A percentile compares a stretch with the other conserved stretches of the same genome.
phyloP scores from a whole-genome alignment of 2,113 vertebrate genomes.

The Festucalex cinctus region DNA sequence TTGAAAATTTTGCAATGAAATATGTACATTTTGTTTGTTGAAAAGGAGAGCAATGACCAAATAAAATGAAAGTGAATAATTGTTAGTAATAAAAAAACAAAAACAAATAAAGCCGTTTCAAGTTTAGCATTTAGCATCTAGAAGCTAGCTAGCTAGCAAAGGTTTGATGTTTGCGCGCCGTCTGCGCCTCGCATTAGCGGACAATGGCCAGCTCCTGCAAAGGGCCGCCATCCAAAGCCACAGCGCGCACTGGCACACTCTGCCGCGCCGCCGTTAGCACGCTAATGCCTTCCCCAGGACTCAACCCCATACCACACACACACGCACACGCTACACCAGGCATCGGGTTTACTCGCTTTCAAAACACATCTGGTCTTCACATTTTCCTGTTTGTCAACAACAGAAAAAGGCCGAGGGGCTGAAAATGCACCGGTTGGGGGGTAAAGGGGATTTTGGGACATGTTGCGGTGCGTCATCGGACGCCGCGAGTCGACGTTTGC shows the following conservation, averaged over 20 bases:
- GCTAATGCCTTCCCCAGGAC: conserved; percentile 69
- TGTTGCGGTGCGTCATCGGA: conserved; percentile 31
- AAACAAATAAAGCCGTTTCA: background rate
- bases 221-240: conserved; percentile 49
- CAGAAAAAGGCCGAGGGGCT: conserved; percentile 9
- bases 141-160: background rate
- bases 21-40: too few relatives aligned
- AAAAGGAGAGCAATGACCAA: too few relatives aligned
- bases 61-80: too few relatives aligned
- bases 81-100: background rate
- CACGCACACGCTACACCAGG: conserved; percentile 56
- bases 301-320: conserved; percentile 56
- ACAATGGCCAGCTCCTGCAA: conserved; percentile 52
- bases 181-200: conserved; percentile 35
- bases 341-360: conserved; percentile 38
- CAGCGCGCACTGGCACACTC: conserved; percentile 42
- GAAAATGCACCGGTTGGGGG: background rate
- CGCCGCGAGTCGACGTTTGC: conserved; percentile 41
- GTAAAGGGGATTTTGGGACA: conserved; percentile 18
- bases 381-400: conserved; percentile 73
- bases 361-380: conserved; percentile 65
- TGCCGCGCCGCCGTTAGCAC: conserved; percentile 42
- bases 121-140: background rate
- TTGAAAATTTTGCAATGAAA: too few relatives aligned
- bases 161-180: background rate